Percentiles rank a stretch among this genome's conserved stretches.
These are phyloP conservation scores for Prionailurus viverrinus DNA, from an alignment of 2,113 vertebrate genomes.

Conservation along the genomic window DNA sequence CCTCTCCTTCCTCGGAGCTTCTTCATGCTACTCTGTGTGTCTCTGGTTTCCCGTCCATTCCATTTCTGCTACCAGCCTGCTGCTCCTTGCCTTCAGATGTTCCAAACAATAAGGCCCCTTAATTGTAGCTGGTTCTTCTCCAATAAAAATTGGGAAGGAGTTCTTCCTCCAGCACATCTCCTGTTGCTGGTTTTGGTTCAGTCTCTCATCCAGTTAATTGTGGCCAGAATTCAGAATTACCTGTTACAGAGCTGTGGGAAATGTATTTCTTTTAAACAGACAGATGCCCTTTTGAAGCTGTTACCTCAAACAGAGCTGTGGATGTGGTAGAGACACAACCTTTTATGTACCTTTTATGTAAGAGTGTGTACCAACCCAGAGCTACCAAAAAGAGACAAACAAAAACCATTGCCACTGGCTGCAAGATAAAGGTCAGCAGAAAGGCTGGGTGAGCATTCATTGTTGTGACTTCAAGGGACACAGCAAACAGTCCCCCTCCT, in stretches of 20 bases:
- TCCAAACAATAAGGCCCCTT: neutral
- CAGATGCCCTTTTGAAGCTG: neutral
- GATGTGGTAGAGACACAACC: neutral
- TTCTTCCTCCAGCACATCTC: neutral
- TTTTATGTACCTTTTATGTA: neutral
- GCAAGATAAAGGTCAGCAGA: neutral
- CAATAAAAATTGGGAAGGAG: slow-evolving; percentile 33
- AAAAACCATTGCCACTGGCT: neutral
- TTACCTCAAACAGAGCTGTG: slow-evolving; percentile 36
- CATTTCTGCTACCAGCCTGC: neutral
- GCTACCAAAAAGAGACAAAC: neutral
- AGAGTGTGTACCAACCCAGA: neutral
- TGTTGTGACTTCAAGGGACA: neutral
- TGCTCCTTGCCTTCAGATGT: neutral
- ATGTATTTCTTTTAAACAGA: slow-evolving; percentile 36
- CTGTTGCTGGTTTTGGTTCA: slow-evolving; percentile 40
- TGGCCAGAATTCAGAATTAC: slow-evolving; percentile 57
- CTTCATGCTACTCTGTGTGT: neutral
- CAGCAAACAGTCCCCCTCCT: neutral
- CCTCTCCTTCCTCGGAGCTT: neutral
- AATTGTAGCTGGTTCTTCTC: slow-evolving; percentile 45
- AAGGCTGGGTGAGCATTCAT: neutral
- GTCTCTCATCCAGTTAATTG: neutral
- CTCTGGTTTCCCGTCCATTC: neutral
- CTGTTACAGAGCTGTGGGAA: neutral